Percentiles rank a stretch among this genome's conserved stretches.
These are phyloP conservation scores for Drosophila nr. perissopoda DNA, from an alignment of 2,888 invertebrate species.

Conservation along the genomic window DNA sequence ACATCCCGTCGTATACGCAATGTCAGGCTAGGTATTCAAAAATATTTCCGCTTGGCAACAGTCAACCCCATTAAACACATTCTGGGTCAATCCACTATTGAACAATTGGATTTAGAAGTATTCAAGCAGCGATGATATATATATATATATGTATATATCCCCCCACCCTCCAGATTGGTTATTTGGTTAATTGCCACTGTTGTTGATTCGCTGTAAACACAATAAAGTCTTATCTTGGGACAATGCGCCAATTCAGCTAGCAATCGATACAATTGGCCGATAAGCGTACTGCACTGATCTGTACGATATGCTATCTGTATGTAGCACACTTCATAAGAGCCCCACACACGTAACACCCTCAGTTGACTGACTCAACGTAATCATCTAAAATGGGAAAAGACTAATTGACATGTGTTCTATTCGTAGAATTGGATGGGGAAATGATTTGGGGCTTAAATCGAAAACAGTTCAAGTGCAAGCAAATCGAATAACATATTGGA, in stretches of 20 bases:
- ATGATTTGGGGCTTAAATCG: neutral
- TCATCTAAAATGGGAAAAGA: neutral
- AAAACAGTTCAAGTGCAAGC: neutral
- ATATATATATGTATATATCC: too few species aligned
- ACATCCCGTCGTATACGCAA: conserved; percentile 59
- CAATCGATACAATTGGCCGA: conserved; percentile 27
- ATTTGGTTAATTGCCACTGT: conserved; percentile 1
- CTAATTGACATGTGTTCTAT: neutral
- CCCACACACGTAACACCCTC: neutral
- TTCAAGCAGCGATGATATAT: neutral
- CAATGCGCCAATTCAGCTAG: conserved; percentile 21
- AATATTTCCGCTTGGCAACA: conserved; percentile 1
- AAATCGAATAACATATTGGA: neutral
- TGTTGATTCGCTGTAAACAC: conserved; percentile 42
- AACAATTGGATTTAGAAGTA: neutral
- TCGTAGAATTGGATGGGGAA: neutral
- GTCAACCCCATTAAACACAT: conserved; percentile 28
- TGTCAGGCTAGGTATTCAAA: conserved; percentile 18
- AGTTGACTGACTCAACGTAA: neutral
- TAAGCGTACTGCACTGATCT: conserved; percentile 39
- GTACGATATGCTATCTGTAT: conserved; percentile 21
- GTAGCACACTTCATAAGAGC: conserved; percentile 2
- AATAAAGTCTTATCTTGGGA: conserved; percentile 49
- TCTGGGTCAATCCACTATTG: neutral
- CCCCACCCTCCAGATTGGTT: neutral